Conservation (phyloP, 2,113 vertebrate genomes). For the Rhinolophus ferrumequinum region DNA sequence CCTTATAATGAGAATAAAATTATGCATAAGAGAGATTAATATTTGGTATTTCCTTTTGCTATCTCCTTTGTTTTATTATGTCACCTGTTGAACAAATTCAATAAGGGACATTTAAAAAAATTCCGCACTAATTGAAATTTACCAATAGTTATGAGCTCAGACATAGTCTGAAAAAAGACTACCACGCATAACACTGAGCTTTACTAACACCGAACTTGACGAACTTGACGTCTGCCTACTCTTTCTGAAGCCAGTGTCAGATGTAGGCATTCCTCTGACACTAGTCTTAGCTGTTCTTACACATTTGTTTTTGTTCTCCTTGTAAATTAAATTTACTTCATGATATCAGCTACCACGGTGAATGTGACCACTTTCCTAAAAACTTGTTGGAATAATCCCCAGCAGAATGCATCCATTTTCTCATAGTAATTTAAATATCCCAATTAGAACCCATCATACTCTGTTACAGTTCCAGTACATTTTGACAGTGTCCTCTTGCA, state of each 20-base stretch:
- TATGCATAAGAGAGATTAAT: constrained; percentile 55
- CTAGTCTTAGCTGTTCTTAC: not conserved
- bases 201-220: not conserved
- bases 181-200: not conserved
- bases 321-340: constrained; percentile 44
- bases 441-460: not conserved
- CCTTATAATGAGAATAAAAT: constrained; percentile 53
- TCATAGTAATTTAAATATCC: constrained; percentile 31
- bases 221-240: not conserved
- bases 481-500: not conserved
- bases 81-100: constrained; percentile 49
- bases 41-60: constrained; percentile 54
- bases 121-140: not conserved
- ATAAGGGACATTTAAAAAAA: not conserved
- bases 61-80: constrained; percentile 61
- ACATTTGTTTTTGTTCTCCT: not conserved
- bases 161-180: constrained; percentile 32
- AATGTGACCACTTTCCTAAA: constrained; percentile 15
- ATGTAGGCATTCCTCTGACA: not conserved
- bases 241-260: constrained; percentile 1
- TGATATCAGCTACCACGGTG: not conserved
- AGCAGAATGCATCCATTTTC: constrained; percentile 31
- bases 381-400: not conserved
- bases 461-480: not conserved
- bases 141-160: constrained; percentile 28